Percentiles rank a stretch among this genome's conserved stretches.
phyloP scores from a whole-genome alignment of 2,113 vertebrate genomes.

The Rynchops niger region DNA sequence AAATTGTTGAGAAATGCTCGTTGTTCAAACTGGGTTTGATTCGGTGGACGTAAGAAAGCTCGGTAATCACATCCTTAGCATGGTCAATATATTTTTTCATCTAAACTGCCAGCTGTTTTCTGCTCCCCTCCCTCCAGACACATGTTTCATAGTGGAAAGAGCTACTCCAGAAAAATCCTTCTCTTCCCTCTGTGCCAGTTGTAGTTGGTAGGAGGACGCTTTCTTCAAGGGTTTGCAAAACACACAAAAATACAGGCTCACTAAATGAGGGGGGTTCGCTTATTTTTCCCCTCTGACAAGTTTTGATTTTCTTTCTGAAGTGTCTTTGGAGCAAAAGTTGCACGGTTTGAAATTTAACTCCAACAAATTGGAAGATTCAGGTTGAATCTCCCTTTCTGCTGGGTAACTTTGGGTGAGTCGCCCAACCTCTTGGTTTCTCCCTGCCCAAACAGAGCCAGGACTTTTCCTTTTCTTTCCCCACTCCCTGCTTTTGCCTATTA shows the following conservation, averaged over 20 bases:
- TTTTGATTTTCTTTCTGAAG: not conserved
- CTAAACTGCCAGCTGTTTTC: not conserved
- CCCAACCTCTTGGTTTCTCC: not conserved
- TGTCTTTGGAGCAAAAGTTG: not conserved
- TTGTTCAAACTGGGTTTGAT: not conserved
- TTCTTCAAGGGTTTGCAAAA: not conserved
- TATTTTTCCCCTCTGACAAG: not conserved
- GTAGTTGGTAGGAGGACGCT: not conserved
- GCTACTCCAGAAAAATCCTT: not conserved
- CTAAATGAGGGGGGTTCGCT: not conserved
- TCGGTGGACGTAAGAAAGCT: not conserved
- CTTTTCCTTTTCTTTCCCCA: not conserved
- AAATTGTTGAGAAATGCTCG: not conserved
- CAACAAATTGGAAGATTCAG: not conserved
- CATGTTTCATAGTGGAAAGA: not conserved
- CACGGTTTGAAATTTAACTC: not conserved
- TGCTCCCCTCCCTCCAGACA: not conserved
- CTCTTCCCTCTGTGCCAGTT: not conserved
- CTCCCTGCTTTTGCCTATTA: not conserved
- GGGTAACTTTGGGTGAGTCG: not conserved
- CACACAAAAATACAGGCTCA: not conserved
- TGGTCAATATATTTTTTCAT: not conserved
- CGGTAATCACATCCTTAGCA: not conserved
- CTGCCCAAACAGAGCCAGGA: not conserved
- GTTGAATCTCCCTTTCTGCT: not conserved